Percentiles rank a stretch among this genome's conserved stretches.
Evolutionary conservation across 2,113 vertebrate genomes (phyloP).

Genomic region (Pantherophis guttatus): DNA sequence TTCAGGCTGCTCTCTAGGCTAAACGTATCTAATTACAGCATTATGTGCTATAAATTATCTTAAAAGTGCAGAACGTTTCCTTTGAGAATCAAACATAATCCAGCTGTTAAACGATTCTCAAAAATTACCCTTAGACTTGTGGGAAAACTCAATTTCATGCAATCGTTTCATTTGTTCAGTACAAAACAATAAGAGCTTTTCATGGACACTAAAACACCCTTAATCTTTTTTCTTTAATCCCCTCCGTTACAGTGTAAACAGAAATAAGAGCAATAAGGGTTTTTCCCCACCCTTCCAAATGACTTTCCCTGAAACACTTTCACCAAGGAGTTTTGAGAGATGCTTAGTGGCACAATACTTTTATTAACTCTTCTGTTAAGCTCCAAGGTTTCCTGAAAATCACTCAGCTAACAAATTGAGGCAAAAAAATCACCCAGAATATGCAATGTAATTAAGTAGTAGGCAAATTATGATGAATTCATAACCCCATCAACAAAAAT

Average conservation of each 20-base stretch:
- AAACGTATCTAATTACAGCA: neutral
- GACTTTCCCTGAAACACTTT: neutral
- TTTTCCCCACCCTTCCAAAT: neutral
- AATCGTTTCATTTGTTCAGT: neutral
- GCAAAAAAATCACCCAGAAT: neutral
- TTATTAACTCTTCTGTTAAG: constrained; percentile 15
- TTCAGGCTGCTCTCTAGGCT: neutral
- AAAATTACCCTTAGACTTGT: neutral
- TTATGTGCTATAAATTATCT: neutral
- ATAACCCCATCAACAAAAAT: neutral
- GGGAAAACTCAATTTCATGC: neutral
- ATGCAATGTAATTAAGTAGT: neutral
- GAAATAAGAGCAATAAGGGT: constrained; percentile 8
- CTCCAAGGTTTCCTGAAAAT: neutral
- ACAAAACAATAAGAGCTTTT: constrained; percentile 2
- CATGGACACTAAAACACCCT: neutral
- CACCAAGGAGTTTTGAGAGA: neutral
- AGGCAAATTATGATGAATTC: neutral
- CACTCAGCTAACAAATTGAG: neutral
- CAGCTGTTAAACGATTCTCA: neutral
- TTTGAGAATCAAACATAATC: neutral
- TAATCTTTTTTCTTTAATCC: neutral
- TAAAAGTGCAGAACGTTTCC: neutral
- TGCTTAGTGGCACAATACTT: neutral
- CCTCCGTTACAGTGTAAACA: constrained; percentile 10